Evolutionary conservation across 2,113 vertebrate species (phyloP).

Genomic region (Greenwoodochromis staneri): DNA sequence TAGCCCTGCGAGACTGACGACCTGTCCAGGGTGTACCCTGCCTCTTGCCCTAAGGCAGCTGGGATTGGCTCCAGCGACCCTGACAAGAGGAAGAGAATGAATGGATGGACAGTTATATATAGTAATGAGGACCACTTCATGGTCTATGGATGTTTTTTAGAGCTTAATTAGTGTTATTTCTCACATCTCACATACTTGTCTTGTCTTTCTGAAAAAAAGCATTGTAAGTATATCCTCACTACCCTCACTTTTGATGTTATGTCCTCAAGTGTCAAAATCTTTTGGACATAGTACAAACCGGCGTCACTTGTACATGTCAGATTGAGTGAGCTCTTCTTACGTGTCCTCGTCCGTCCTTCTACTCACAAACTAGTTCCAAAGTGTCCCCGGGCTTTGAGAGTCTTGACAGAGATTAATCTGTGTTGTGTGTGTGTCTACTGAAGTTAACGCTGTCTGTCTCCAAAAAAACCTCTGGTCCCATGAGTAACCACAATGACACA

Average conservation of each 20-base stretch:
- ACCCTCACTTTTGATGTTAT: not conserved
- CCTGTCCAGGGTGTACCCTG: not conserved
- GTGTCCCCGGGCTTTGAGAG: constrained; percentile 28
- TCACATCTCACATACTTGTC: not conserved
- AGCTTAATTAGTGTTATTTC: not conserved
- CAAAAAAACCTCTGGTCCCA: constrained; percentile 51
- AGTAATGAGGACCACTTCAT: not conserved
- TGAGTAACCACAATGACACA: constrained; percentile 52
- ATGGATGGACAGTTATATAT: not conserved
- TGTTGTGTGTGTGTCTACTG: constrained; percentile 34
- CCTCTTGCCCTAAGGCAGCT: not conserved
- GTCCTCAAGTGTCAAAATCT: not conserved
- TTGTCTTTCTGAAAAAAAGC: not conserved
- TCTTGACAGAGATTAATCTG: constrained; percentile 51
- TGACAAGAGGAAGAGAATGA: not conserved
- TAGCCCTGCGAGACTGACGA: not conserved
- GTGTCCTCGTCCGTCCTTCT: constrained; percentile 21
- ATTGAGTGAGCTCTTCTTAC: not conserved
- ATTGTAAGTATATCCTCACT: not conserved
- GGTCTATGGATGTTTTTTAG: not conserved
- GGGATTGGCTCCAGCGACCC: not conserved
- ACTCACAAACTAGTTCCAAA: constrained; percentile 34
- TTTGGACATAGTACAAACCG: not conserved
- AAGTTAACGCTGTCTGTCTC: constrained; percentile 52
- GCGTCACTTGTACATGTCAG: not conserved